Percentiles rank a stretch among this genome's conserved stretches.
Evolutionary conservation across 2,888 invertebrate species (phyloP).

Genomic region (Tipula confusa): DNA sequence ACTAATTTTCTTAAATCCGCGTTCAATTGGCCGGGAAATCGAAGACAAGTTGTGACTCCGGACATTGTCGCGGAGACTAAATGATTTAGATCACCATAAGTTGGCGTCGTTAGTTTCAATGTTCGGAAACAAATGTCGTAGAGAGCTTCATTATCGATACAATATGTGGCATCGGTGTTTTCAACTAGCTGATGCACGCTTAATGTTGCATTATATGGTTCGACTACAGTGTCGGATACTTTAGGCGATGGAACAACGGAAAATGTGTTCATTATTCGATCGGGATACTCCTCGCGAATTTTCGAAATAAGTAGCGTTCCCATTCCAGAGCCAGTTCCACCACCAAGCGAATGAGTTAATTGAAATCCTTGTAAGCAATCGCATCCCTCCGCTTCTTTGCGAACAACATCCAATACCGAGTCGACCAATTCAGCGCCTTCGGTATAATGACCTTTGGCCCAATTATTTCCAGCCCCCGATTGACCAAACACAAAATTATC

Average conservation of each 20-base stretch:
- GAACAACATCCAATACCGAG: slow-evolving; percentile 76
- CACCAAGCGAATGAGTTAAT: slow-evolving; percentile 77
- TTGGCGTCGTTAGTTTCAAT: slow-evolving; percentile 80
- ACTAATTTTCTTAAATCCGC: slow-evolving; percentile 88
- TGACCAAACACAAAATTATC: slow-evolving; percentile 95
- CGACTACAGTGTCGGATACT: slow-evolving; percentile 59
- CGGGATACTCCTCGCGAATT: slow-evolving; percentile 83
- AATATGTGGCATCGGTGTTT: slow-evolving; percentile 87
- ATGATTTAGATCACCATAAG: slow-evolving; percentile 90
- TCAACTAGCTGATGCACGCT: slow-evolving; percentile 86
- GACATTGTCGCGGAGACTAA: slow-evolving; percentile 84
- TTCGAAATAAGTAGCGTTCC: slow-evolving; percentile 83
- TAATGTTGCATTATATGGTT: slow-evolving; percentile 86
- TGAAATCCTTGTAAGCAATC: slow-evolving; percentile 88
- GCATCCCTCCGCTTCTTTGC: slow-evolving; percentile 84
- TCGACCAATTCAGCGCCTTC: slow-evolving; percentile 86
- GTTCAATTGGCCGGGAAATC: slow-evolving; percentile 91
- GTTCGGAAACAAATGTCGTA: slow-evolving; percentile 92
- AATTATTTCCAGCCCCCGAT: slow-evolving; percentile 80
- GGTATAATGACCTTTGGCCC: slow-evolving; percentile 91
- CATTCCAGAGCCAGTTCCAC: slow-evolving; percentile 86
- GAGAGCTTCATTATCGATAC: slow-evolving; percentile 88
- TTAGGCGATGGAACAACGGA: slow-evolving; percentile 82
- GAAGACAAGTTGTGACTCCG: slow-evolving; percentile 78
- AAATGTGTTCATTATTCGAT: slow-evolving; percentile 82